Percentiles rank a stretch among this genome's conserved stretches.
These are phyloP conservation scores for Acleris holmiana DNA, from an alignment of 2,888 invertebrate genomes.

Conservation along the genomic window DNA sequence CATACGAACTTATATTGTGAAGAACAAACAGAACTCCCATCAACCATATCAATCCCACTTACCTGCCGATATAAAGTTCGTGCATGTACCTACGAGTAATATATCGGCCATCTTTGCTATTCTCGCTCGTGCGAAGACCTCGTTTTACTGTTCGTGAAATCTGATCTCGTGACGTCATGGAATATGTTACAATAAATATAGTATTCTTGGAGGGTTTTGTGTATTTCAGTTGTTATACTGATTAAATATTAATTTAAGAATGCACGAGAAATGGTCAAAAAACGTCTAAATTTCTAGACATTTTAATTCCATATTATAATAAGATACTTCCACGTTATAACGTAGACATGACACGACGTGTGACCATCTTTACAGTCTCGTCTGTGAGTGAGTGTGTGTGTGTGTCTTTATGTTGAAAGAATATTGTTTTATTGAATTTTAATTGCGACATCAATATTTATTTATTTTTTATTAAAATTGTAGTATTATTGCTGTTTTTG, in stretches of 20 bases:
- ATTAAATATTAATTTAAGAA: background rate
- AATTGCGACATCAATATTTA: too few relatives aligned
- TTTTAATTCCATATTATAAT: too few relatives aligned
- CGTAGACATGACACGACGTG: too few relatives aligned
- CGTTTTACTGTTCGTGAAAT: slow-evolving; percentile 20
- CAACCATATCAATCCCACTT: slow-evolving; percentile 22
- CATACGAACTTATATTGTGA: background rate
- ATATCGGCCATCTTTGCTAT: slow-evolving; percentile 4
- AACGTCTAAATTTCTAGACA: too few relatives aligned
- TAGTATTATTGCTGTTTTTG: too few relatives aligned
- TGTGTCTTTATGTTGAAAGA: too few relatives aligned
- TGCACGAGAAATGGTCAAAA: too few relatives aligned
- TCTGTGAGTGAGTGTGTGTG: too few relatives aligned
- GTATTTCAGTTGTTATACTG: background rate
- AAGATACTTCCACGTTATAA: too few relatives aligned
- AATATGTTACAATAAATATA: slow-evolving; percentile 12
- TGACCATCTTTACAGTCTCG: too few relatives aligned
- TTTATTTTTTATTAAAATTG: too few relatives aligned
- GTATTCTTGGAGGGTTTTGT: background rate
- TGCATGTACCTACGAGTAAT: slow-evolving; percentile 4
- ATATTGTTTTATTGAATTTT: too few relatives aligned
- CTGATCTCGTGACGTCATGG: slow-evolving; percentile 20
- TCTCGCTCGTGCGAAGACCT: slow-evolving; percentile 5
- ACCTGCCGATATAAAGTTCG: slow-evolving; percentile 14
- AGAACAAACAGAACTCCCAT: slow-evolving; percentile 4